phyloP scores from a whole-genome alignment of 2,888 invertebrate genomes.

The Eubasilissa splendida region DNA sequence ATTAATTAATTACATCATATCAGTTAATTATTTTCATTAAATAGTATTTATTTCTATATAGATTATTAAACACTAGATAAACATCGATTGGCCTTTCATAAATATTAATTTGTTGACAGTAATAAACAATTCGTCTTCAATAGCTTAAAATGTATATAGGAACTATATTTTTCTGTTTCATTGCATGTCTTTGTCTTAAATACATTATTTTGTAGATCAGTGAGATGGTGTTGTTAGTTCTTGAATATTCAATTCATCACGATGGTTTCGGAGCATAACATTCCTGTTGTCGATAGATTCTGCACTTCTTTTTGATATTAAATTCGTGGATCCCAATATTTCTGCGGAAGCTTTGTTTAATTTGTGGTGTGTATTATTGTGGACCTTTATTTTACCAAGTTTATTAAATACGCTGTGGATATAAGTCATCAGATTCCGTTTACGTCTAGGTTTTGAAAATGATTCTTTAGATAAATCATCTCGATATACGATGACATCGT shows the following conservation, averaged over 20 bases:
- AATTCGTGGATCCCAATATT: background rate
- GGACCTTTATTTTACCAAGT: background rate
- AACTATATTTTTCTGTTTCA: slow-evolving; percentile 11
- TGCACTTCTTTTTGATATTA: background rate
- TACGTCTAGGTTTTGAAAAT: slow-evolving; percentile 7
- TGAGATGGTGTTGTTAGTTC: background rate
- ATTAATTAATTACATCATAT: background rate
- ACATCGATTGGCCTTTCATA: slow-evolving; percentile 32
- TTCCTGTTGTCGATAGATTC: background rate
- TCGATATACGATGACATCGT: slow-evolving; percentile 24
- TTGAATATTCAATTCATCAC: background rate
- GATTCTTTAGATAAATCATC: slow-evolving; percentile 14
- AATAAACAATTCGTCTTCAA: background rate
- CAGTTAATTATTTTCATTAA: background rate
- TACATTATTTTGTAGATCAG: background rate
- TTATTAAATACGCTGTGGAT: slow-evolving; percentile 1
- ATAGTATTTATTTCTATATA: too few species aligned
- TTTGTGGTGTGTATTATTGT: background rate
- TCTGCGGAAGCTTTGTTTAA: background rate
- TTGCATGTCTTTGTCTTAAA: background rate
- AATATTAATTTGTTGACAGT: background rate
- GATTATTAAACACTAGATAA: slow-evolving; percentile 1
- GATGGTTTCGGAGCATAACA: slow-evolving; percentile 10
- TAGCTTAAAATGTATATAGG: slow-evolving; percentile 7
- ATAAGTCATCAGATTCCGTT: slow-evolving; percentile 30